Evolutionary conservation across 2,113 vertebrate species (phyloP), one percentile per base, ranked within the genome.

Genomic region (Lanius ludovicianus): DNA sequence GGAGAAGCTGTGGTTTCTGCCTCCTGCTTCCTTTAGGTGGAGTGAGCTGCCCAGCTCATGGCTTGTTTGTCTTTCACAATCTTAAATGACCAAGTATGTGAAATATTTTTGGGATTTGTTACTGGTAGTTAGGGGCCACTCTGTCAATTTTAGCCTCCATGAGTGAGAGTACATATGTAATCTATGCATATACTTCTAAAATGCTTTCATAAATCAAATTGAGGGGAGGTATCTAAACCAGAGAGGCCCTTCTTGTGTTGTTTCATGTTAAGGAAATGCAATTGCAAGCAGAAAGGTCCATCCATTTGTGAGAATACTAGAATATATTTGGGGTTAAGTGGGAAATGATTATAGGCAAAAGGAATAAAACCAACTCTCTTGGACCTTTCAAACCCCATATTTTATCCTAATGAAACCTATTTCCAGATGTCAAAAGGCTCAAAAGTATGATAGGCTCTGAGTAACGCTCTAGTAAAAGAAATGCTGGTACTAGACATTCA

Each of bases 11-110:
- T 37, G 28, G 42, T 46, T 70, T 83, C 89, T 96, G 42, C 89
- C 80, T 87, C 39, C 77, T 77, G 15, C 75, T 78, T 93, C 96
- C 93, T 91, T 96, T 96, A 97, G 74, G 80, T 85, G 94, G 93
- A 92, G 86, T 19, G 87, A 87, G 86, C 47, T 39, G 68, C 81
- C 75, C 71, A 47, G 85, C 74, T 95, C 76, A 84, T 16, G 39
- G 44, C 39, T 86, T 10, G 20, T 46, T 87, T 81, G 79, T 31
- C 55, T 82, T 80, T 62, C 87, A 55, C 39, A 33, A 1, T n/a
- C 50, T 53, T 35, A 28, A n/a, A 14, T 22, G 73, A 63, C 59
- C 1, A 5, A 84, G 22, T 27, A 64, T n/a, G n/a, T 79, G 46
- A 93, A 90, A 56, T 55, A 52, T 22, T 53, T 65, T 81, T 79